Base-by-base conservation (phyloP, 1,140 invertebrate genomes). In the Oryctes rhinoceros region DNA sequence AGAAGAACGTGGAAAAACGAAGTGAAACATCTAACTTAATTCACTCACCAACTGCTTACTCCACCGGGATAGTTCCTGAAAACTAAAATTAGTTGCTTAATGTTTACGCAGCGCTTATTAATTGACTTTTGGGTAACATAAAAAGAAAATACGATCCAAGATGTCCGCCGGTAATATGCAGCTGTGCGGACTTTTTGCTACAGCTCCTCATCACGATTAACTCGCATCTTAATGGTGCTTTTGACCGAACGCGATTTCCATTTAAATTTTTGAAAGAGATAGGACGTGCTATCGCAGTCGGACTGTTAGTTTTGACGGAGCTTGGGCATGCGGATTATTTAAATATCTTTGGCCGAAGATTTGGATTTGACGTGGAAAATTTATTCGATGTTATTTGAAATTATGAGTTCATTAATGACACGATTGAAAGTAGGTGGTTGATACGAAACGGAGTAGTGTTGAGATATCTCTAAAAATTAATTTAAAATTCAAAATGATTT, bases 101-200 rank as follows among this genome's bases (percentile, higher is more conserved):
- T 71, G 65, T 71, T 71, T 71, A 71, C 65, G 65, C 65, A 35
- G 65, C 65, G 65, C 24, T 71, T 71, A 71, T 71, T 71, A 71
- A 71, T 71, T 24, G 65, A 71, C 24, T 71, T 59, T 35, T 30
- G 20, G 53, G 15, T 62, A 62, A 20, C 20, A n/a, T 71, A 71
- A 71, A 71, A 71, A 71, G 65, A 71, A 59, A 59, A 59, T 59
- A 6, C 15, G 15, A 18, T 18, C 13, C 15, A 59, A 30, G 65
- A 71, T 71, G 65, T 71, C 65, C 65, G 18, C 65, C 35, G 65
- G 65, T 71, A 37, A 71, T 71, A 37, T 71, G 65, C 65, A 67
- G 65, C 65, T 20, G 20, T 24, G 65, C 24, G 18, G 20, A 2
- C 24, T 59, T 59, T 59, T 59, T 18, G 15, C 53, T 18, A 18